Base-by-base conservation (phyloP, 2,797 vertebrate species). In the Phoxinus dragarum region DNA sequence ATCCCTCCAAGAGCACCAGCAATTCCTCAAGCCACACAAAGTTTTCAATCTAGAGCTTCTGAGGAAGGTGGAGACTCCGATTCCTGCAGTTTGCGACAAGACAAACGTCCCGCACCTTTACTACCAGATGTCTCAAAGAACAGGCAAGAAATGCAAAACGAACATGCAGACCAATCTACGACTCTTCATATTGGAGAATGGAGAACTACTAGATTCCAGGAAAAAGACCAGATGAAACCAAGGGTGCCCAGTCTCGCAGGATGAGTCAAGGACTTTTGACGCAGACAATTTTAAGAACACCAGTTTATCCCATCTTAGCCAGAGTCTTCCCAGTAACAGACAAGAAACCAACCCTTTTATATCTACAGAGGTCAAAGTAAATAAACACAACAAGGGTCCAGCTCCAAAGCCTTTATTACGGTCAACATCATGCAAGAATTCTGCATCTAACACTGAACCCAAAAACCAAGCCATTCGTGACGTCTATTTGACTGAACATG, bases 21-120 rank as follows among this genome's bases (percentile, higher is more conserved):
- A 14, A 59, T 52, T 44, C n/a, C 38, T 54, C 61, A 7, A 56
- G 19, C 72, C 23, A 67, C 31, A 6, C 38, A 59, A 12, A 49
- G 6, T 42, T 72, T 67, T 67, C 38, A 34, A 34, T 74, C 42
- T 38, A 84, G 42, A 92, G 90, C 34, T 69, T 36, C 56, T 19
- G 42, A 52, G 4, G 71, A 74, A 6, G 2, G 34, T 21, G 44
- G 19, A 31, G 61, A 77, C n/a, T 66, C 73, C 16, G 36, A 54
- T 68, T 11, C n/a, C 17, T 69, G 17, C 3, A 36, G 64, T 69
- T 78, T 59, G 59, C 47, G n/a, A 64, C 84, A 47, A 56, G 92
- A 93, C 76, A 94, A 91, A 74, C 90, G 90, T 10, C 86, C 27
- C 1, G 94, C 95, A 84, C 94, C 94, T 82, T 90, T 67, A 81